A percentile compares a stretch with the other conserved stretches of the same genome.
These are phyloP conservation scores for Pseudomyrmex sp. DNA, from an alignment of 1,140 invertebrate genomes.

Conservation along the genomic window DNA sequence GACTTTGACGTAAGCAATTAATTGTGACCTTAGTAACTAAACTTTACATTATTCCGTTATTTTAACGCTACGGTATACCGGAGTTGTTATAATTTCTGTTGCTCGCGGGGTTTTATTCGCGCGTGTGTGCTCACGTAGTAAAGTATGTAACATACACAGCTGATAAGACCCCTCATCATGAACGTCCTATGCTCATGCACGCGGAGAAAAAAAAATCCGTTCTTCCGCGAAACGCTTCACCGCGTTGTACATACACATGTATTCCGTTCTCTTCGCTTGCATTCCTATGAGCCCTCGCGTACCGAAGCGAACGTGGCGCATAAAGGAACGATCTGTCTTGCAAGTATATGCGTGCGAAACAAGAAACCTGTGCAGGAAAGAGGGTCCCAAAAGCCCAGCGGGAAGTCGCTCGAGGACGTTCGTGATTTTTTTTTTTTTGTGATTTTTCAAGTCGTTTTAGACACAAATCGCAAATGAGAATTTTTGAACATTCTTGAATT, in stretches of 20 bases:
- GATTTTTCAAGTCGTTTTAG: too few relatives aligned
- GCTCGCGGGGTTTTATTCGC: background rate
- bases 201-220: conserved; percentile 22
- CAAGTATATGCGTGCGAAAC: background rate
- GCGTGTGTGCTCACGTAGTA: background rate
- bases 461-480: too few relatives aligned
- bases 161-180: conserved; percentile 1
- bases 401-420: too few relatives aligned
- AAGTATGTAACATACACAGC: background rate
- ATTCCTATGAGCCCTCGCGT: conserved; percentile 14
- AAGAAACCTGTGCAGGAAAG: background rate
- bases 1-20: background rate
- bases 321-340: conserved; percentile 23
- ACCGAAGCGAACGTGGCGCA: background rate
- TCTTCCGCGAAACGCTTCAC: conserved; percentile 37
- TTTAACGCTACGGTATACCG: background rate
- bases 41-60: background rate
- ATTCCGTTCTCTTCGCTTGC: conserved; percentile 7
- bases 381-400: too few relatives aligned
- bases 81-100: background rate
- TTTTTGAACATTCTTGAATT: too few relatives aligned
- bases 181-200: conserved; percentile 11
- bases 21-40: background rate
- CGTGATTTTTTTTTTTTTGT: too few relatives aligned
- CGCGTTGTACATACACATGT: background rate